A percentile compares a stretch with the other conserved stretches of the same genome.
Conservation (phyloP, 1,140 invertebrate species). For the Phymorhynchus buccinoides region DNA sequence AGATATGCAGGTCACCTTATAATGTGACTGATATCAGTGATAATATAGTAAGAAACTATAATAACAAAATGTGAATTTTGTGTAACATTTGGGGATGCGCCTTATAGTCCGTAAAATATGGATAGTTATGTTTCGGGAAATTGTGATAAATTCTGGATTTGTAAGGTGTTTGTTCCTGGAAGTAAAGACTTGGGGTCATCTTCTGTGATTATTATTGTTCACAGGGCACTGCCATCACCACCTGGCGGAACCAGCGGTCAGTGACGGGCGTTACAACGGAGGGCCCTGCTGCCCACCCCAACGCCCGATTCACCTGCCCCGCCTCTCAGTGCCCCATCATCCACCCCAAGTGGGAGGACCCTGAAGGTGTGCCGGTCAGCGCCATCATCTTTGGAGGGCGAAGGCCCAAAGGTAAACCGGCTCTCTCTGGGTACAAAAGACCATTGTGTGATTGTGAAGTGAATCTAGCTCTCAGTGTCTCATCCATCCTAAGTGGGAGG, state of each 20-base stretch:
- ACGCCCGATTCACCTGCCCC: slow-evolving; percentile 89
- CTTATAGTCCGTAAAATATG: too few species aligned
- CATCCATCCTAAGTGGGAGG: slow-evolving; percentile 89
- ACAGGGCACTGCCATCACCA: slow-evolving; percentile 80
- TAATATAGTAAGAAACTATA: too few species aligned
- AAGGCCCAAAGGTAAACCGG: slow-evolving; percentile 81
- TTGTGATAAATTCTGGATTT: too few species aligned
- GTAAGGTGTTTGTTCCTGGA: too few species aligned
- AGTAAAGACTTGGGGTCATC: too few species aligned
- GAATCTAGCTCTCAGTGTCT: slow-evolving; percentile 83
- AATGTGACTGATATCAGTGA: too few species aligned
- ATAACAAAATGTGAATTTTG: too few species aligned
- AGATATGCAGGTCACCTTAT: too few species aligned
- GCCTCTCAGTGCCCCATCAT: slow-evolving; percentile 95
- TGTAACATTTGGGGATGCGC: too few species aligned
- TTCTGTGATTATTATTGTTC: too few species aligned
- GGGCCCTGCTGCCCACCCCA: slow-evolving; percentile 62
- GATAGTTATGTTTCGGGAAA: too few species aligned
- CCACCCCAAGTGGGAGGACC: slow-evolving; percentile 86
- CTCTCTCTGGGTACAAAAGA: too few species aligned
- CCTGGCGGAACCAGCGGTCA: slow-evolving; percentile 85
- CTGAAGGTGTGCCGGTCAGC: slow-evolving; percentile 85
- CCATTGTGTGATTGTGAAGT: neutral
- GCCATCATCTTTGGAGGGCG: slow-evolving; percentile 97
- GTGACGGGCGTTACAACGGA: slow-evolving; percentile 37